Conservation (phyloP, 2,113 vertebrate species). For the Chelonoidis abingdonii region DNA sequence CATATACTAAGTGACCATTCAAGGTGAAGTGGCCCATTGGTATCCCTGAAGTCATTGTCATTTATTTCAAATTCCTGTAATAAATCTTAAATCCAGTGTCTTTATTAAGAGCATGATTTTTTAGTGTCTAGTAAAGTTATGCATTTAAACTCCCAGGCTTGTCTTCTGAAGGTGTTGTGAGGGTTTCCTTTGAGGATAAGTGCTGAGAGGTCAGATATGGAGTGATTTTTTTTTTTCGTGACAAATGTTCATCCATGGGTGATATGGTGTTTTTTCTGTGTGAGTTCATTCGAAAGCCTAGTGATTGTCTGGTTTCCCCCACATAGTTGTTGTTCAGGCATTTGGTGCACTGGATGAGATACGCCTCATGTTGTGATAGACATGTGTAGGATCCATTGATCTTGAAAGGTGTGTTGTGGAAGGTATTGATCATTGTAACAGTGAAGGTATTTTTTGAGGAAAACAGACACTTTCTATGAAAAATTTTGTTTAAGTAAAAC, state of each 20-base stretch:
- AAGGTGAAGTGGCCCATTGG: neutral
- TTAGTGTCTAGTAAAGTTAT: neutral
- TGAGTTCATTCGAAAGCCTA: neutral
- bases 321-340: neutral
- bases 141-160: neutral
- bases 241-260: neutral
- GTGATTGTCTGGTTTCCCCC: neutral
- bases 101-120: neutral
- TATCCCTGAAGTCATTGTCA: neutral
- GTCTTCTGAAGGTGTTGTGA: neutral
- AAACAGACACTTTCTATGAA: neutral
- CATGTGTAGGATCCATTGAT: neutral
- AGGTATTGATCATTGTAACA: neutral
- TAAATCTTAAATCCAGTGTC: neutral
- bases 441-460: neutral
- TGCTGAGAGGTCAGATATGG: neutral
- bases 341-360: neutral
- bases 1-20: too few relatives aligned
- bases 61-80: neutral
- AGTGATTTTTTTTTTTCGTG: neutral
- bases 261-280: neutral
- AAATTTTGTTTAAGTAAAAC: neutral
- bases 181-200: neutral
- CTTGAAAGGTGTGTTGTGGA: too few relatives aligned
- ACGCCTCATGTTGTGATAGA: neutral